Evolutionary conservation across 2,888 invertebrate species (phyloP).

Genomic region (Julus scandinavius): DNA sequence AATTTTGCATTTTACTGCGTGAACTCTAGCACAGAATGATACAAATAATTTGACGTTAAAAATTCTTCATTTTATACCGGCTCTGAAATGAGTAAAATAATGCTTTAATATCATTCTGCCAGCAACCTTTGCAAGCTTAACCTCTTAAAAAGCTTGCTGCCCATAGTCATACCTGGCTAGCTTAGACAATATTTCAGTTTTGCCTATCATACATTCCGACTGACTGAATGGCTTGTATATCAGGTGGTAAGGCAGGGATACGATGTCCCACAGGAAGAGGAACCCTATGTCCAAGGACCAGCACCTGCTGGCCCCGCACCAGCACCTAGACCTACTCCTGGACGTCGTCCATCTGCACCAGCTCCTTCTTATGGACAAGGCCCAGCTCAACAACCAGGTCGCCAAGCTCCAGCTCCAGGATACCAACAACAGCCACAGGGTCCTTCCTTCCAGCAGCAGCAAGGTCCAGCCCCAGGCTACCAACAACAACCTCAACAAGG

Average conservation of each 20-base stretch:
- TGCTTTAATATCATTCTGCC: background rate
- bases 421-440: slow-evolving; percentile 15
- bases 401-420: slow-evolving; percentile 37
- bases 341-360: slow-evolving; percentile 47
- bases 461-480: slow-evolving; percentile 3
- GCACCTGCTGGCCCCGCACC: slow-evolving; percentile 20
- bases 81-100: background rate
- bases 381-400: slow-evolving; percentile 11
- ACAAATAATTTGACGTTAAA: background rate
- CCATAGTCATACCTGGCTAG: background rate
- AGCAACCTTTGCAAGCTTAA: background rate
- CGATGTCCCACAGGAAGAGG: slow-evolving; percentile 45
- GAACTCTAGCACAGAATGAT: background rate
- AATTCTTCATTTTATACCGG: background rate
- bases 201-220: background rate
- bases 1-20: background rate
- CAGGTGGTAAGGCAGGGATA: slow-evolving; percentile 49
- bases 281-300: background rate
- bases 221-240: background rate
- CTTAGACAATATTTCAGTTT: background rate
- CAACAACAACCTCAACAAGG: slow-evolving; percentile 29
- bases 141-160: background rate
- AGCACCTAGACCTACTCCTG: slow-evolving; percentile 18
- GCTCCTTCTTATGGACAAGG: slow-evolving; percentile 37
- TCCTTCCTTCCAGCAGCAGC: background rate